A percentile compares a stretch with the other conserved stretches of the same genome.
Evolutionary conservation across 2,888 invertebrate genomes (phyloP).

Genomic region (Caenorhabditis angaria): DNA sequence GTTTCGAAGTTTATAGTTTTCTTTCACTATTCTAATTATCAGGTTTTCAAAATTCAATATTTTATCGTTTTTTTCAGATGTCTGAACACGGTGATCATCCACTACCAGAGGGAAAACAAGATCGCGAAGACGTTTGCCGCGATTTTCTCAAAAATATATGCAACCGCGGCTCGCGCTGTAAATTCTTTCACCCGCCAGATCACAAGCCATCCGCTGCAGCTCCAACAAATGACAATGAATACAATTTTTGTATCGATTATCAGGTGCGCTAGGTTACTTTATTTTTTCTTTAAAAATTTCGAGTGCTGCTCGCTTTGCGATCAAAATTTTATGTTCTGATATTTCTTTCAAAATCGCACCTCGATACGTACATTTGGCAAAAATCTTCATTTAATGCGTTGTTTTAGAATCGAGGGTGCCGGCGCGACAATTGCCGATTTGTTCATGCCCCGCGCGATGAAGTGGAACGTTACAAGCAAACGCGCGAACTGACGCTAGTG

Average conservation of each 20-base stretch:
- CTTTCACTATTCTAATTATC: not conserved
- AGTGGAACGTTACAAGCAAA: constrained; percentile 80
- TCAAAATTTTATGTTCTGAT: constrained; percentile 7
- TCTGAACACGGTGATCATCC: not conserved
- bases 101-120: not conserved
- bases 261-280: constrained; percentile 74
- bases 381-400: no score
- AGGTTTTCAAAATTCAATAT: no score
- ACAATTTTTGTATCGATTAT: constrained; percentile 77
- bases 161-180: constrained; percentile 77
- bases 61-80: not conserved
- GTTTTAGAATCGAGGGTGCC: constrained; percentile 79
- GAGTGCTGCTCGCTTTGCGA: no score
- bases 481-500: constrained; percentile 79
- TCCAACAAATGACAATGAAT: constrained; percentile 64
- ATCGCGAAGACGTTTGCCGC: constrained; percentile 75
- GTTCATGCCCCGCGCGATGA: constrained; percentile 81
- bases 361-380: no score
- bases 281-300: constrained; percentile 7
- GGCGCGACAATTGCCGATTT: constrained; percentile 77
- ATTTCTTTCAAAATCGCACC: not conserved
- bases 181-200: constrained; percentile 75
- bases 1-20: not conserved
- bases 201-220: constrained; percentile 31
- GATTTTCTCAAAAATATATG: constrained; percentile 78